Conservation (phyloP, 30 jellyfish, hydroid and myxozoan genomes). For the Cassiopea xamachana region DNA sequence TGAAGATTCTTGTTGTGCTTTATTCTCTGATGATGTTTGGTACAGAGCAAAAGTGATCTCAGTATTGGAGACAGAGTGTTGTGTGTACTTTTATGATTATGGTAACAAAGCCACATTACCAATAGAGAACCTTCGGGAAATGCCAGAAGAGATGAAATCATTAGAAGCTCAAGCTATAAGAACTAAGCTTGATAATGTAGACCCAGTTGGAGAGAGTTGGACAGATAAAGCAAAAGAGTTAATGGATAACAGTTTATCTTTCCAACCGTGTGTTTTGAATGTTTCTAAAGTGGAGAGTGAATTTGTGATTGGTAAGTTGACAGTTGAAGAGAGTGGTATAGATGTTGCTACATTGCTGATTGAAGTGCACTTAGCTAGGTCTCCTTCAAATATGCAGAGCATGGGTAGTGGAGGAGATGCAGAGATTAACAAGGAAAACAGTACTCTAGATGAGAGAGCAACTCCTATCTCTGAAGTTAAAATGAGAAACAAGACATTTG, state of each 20-base stretch:
- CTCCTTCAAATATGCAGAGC: neutral
- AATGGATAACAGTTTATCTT: conserved; percentile 13
- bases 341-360: conserved; percentile 27
- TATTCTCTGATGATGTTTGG: conserved; percentile 53
- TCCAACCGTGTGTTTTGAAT: conserved; percentile 32
- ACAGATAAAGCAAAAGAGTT: conserved; percentile 11
- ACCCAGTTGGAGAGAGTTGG: conserved; percentile 24
- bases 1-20: conserved; percentile 48
- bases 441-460: too few relatives aligned
- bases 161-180: conserved; percentile 74
- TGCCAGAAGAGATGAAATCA: conserved; percentile 64
- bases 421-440: neutral
- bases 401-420: neutral
- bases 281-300: neutral
- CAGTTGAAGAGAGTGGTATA: conserved; percentile 3
- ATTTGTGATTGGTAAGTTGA: conserved; percentile 14
- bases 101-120: conserved; percentile 28
- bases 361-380: conserved; percentile 33
- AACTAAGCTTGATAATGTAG: conserved; percentile 45
- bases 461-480: too few relatives aligned
- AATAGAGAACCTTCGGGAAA: conserved; percentile 26
- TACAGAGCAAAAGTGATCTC: conserved; percentile 74
- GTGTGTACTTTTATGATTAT: conserved; percentile 42
- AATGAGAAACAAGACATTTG: too few relatives aligned
- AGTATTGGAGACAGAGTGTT: conserved; percentile 13